phyloP scores from a whole-genome alignment of 2,797 vertebrate species.

The Falco peregrinus region DNA sequence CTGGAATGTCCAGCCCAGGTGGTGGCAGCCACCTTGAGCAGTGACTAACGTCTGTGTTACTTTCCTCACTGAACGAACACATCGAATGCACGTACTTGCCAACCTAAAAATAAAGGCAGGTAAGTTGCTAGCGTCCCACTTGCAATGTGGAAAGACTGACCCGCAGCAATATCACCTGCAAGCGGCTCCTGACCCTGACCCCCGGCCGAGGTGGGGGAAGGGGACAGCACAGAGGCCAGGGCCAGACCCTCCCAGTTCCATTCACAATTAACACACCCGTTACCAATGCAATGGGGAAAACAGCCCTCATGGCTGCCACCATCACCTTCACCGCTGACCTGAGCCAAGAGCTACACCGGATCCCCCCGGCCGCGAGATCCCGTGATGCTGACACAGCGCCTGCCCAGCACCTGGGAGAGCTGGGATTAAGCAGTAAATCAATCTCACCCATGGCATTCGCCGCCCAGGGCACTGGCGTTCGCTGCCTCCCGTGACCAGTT shows the following conservation, averaged over 20 bases:
- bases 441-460: not conserved
- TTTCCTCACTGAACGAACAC: not conserved
- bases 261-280: not conserved
- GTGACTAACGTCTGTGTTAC: not conserved
- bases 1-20: rapidly evolving
- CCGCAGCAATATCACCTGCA: not conserved
- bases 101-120: not conserved
- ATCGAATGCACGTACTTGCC: rapidly evolving
- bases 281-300: rapidly evolving
- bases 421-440: not conserved
- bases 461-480: not conserved
- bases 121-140: not conserved
- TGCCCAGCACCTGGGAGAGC: not conserved
- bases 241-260: not conserved
- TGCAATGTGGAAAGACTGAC: not conserved
- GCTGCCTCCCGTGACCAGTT: not conserved
- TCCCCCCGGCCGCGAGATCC: not conserved
- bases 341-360: not conserved
- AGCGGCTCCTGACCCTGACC: not conserved
- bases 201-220: not conserved
- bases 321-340: not conserved
- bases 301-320: not conserved
- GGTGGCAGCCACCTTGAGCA: not conserved
- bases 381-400: not conserved
- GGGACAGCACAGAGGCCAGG: not conserved